Evolutionary conservation across 2,888 invertebrate genomes (phyloP), one percentile per base, ranked within the genome.

Genomic region (Euplagia quadripunctaria): DNA sequence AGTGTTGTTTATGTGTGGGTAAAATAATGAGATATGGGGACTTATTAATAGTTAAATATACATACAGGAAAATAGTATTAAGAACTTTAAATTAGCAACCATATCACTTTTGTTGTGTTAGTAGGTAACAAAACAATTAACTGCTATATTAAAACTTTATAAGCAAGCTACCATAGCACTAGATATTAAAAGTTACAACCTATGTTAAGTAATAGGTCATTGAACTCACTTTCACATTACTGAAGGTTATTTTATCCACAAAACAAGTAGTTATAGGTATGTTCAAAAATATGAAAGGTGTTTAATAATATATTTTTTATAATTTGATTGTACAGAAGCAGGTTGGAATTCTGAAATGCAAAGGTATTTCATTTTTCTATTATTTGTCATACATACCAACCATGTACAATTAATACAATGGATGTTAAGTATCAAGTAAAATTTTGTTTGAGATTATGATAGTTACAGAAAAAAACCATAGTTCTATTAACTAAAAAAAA

Each of bases 201-300:
- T 85, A 88, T 75, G 78, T 85, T 84, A 86, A 83, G 84, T 87
- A 88, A 87, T 82, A 87, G 91, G 91, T 91, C 90, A 92, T 82
- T 90, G 91, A 92, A 90, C 93, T 90, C 79, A 91, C 91, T 92
- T 92, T 92, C 90, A 90, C 89, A 89, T 87, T 79, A 81, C 85
- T 86, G 88, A 91, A 90, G 92, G 91, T 88, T 88, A 86, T 79
- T 42, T 51, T 58, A 82, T 81, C 84, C 84, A 85, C 80, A 85
- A 86, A 88, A 85, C 86, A 83, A 82, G 83, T 76, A 82, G 80
- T 86, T 77, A 79, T 77, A n/a, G n/a, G n/a, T n/a, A 82, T 74
- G 79, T 82, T 70, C 72, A 72, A 81, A 78, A 73, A 66, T 71
- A 64, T 58, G 58, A 55, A 73, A 65, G 64, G 55, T 70, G n/a